Conservation (phyloP, 2,113 vertebrate genomes). For the Lanius ludovicianus region DNA sequence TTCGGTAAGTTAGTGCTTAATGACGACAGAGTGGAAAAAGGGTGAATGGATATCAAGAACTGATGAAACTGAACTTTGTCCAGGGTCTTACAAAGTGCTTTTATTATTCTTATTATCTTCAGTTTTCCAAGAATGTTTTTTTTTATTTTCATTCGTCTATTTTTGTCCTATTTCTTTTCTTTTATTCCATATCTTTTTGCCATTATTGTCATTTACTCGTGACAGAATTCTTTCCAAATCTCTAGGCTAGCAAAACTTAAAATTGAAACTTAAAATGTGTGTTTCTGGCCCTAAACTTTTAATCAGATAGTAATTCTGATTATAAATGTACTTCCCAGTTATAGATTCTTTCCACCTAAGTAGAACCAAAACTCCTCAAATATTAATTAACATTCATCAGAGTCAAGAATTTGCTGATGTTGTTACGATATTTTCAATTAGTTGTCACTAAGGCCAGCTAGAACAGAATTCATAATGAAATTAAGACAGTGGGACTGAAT, state of each 20-base stretch:
- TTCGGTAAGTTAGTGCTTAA: neutral
- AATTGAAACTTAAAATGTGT: neutral
- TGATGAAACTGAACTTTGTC: neutral
- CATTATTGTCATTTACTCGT: neutral
- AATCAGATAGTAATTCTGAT: neutral
- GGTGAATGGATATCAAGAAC: neutral
- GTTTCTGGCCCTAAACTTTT: neutral
- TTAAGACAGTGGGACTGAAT: neutral
- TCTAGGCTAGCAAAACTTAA: neutral
- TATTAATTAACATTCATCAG: neutral
- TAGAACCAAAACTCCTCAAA: neutral
- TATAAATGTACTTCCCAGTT: neutral
- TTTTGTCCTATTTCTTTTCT: neutral
- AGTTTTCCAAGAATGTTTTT: neutral
- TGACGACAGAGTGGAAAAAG: slow-evolving; percentile 4
- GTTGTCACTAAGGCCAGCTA: neutral
- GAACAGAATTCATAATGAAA: neutral
- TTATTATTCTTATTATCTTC: neutral
- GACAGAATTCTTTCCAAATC: neutral
- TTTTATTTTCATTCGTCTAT: neutral
- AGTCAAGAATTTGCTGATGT: neutral
- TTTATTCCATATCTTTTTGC: neutral
- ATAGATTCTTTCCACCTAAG: neutral
- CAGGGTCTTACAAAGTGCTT: neutral
- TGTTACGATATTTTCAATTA: neutral